Percentiles rank a stretch among this genome's conserved stretches.
Evolutionary conservation across 2,113 vertebrate species (phyloP).

Genomic region (Poeciliopsis retropinna): DNA sequence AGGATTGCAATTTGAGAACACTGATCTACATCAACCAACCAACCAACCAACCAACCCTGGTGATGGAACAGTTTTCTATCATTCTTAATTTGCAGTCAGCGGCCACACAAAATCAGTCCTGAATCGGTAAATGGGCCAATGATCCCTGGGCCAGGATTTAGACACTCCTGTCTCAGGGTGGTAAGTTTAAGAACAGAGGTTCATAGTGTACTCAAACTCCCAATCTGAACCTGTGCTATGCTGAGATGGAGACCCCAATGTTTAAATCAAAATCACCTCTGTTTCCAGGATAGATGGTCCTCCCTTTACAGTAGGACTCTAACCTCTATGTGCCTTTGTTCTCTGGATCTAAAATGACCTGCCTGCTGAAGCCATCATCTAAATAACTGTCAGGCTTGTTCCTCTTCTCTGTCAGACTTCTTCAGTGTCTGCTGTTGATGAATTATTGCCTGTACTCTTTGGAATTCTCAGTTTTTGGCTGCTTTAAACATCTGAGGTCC

Average conservation of each 20-base stretch:
- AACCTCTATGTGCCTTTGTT: constrained; percentile 33
- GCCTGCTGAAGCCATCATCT: constrained; percentile 39
- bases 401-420: constrained; percentile 15
- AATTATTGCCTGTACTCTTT: constrained; percentile 45
- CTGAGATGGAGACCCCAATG: constrained; percentile 12
- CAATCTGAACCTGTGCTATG: background rate
- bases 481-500: constrained; percentile 72
- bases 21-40: no score
- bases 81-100: no score
- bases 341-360: constrained; percentile 21
- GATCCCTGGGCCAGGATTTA: no score
- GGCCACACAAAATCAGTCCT: no score
- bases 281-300: constrained; percentile 12
- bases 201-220: constrained; percentile 16
- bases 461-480: constrained; percentile 65
- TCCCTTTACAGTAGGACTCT: constrained; percentile 10
- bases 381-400: constrained; percentile 25
- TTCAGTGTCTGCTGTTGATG: constrained; percentile 14
- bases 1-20: no score
- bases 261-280: constrained; percentile 16
- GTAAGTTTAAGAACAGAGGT: background rate
- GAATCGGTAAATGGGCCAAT: no score
- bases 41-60: no score
- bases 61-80: no score
- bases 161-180: background rate